phyloP scores from a whole-genome alignment of 2,797 vertebrate species.

The Hyperoplus immaculatus region DNA sequence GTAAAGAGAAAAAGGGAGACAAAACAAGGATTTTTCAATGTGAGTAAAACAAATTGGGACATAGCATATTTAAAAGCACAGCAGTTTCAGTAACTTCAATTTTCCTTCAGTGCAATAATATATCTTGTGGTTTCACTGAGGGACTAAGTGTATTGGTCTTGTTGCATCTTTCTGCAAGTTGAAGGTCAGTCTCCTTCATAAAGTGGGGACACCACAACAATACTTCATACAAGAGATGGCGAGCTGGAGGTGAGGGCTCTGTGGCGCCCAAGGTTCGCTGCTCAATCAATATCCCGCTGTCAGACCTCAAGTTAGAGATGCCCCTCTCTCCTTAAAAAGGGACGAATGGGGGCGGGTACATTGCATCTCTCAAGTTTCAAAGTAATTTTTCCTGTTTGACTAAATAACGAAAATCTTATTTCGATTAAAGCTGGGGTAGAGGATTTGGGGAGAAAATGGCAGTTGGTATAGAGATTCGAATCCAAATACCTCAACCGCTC shows the following conservation, averaged over 20 bases:
- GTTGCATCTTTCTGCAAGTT: conserved; percentile 37
- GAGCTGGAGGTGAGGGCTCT: conserved; percentile 43
- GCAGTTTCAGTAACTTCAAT: no score
- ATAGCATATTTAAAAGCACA: neutral
- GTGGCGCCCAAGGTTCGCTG: conserved; percentile 59
- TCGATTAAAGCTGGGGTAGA: neutral
- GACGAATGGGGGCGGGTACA: conserved; percentile 26
- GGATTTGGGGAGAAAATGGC: no score
- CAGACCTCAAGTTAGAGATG: conserved; percentile 56
- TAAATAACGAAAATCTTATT: neutral
- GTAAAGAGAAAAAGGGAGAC: neutral
- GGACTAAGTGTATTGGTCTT: conserved; percentile 20
- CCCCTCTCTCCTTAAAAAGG: conserved; percentile 33
- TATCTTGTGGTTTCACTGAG: conserved; percentile 40
- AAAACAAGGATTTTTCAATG: neutral
- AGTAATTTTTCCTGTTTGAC: conserved; percentile 1
- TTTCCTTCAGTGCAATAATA: neutral
- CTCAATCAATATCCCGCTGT: conserved; percentile 71
- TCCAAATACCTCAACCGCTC: no score
- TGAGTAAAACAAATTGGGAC: neutral
- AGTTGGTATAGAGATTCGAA: no score
- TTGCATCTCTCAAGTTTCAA: conserved; percentile 30
- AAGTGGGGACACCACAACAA: conserved; percentile 41
- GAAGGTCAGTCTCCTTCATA: conserved; percentile 56
- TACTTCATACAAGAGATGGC: conserved; percentile 20